Base-by-base conservation (phyloP, 2,888 invertebrate species). In the Spisula solida region DNA sequence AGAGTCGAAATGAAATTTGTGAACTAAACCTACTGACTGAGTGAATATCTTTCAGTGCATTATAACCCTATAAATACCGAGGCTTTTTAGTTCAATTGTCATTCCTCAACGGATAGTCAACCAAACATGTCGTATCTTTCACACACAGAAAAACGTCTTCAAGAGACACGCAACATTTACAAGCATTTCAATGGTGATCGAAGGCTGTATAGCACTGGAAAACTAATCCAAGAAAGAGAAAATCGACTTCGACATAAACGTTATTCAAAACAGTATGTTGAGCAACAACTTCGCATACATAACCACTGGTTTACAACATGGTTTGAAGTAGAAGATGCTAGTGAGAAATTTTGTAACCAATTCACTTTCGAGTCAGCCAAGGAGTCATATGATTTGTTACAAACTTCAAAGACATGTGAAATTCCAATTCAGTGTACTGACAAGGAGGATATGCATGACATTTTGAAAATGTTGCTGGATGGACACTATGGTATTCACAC, bases 211-310 rank as follows among this genome's bases (percentile, higher is more conserved):
- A 34, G 31, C 10, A 47, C 79, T 16, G 55, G 20, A 0, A 85
- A 85, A 25, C 0, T 20, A n/a, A 25, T 48, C 6, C 75, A 85
- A 55, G 85, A 85, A 55, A 25, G 31, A 1, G 6, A 75, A 34
- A 85, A 85, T 55, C n/a, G 79, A n/a, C n/a, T n/a, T n/a, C n/a
- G n/a, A 85, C 85, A 85, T 10, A 79, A 78, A n/a, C 78, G 51
- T 16, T 12, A 31, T 34, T 55, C 85, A 4, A 20, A 12, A 18
- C 12, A 29, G 55, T 16, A 48, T 25, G 79, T 85, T 18, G n/a
- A 47, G 31, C 18, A 31, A 31, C 75, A 85, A 51, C 20, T 85
- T 6, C 51, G 16, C 47, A 20, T 78, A 18, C 85, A 85, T n/a
- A 4, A 78, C 25, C 2, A 12, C 20, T 12, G 79, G 47, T 85